phyloP scores from a whole-genome alignment of 2,888 invertebrate species.

The Ornithoptera priamus region DNA sequence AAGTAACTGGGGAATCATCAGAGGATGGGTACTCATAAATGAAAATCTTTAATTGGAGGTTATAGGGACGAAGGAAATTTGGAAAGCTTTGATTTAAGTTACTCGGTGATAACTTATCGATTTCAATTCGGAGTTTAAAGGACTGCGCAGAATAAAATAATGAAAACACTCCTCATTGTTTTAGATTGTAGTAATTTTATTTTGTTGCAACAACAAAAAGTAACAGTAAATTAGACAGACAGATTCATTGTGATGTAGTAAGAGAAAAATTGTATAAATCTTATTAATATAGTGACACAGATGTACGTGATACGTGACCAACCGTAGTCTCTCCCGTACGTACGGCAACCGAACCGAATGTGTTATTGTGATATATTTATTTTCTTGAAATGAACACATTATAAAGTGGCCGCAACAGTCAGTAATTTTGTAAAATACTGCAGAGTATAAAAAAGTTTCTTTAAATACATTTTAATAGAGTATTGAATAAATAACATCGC shows the following conservation, averaged over 20 bases:
- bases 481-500: slow-evolving; percentile 3
- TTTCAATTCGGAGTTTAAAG: neutral
- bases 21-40: too few species aligned
- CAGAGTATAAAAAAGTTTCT: neutral
- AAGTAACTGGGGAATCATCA: too few species aligned
- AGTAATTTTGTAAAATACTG: slow-evolving; percentile 3
- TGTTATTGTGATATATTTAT: neutral
- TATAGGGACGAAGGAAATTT: too few species aligned
- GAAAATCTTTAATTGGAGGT: too few species aligned
- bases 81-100: too few species aligned
- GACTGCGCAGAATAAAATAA: neutral
- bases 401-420: slow-evolving; percentile 20
- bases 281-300: slow-evolving; percentile 7
- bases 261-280: slow-evolving; percentile 4
- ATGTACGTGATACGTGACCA: neutral
- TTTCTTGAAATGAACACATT: slow-evolving; percentile 25
- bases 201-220: slow-evolving; percentile 6
- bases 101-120: too few species aligned
- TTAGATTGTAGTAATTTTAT: slow-evolving; percentile 12
- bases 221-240: neutral
- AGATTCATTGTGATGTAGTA: slow-evolving; percentile 1
- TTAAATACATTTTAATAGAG: neutral
- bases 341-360: neutral
- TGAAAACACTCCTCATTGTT: slow-evolving; percentile 3
- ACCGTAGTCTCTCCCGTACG: neutral